Evolutionary conservation across 37 sponge, comb jelly and placozoan genomes (phyloP).

Genomic region (Aplysina aerophoba): DNA sequence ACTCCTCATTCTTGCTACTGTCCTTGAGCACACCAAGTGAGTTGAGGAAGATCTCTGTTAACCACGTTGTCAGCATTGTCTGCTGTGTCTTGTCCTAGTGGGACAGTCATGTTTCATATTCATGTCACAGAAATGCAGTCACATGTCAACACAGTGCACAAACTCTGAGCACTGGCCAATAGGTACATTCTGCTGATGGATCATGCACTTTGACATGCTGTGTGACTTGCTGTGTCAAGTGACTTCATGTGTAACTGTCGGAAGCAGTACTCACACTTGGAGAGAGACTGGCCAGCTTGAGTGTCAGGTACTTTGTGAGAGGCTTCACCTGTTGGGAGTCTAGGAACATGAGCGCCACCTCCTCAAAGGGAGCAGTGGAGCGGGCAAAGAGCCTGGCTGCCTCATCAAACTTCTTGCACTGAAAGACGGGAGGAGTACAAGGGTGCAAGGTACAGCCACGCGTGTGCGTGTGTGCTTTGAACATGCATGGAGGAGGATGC

Average conservation of each 20-base stretch:
- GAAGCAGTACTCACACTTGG: conserved; percentile 1
- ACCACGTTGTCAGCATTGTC: conserved; percentile 90
- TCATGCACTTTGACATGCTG: no score
- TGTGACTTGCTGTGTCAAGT: no score
- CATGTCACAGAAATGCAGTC: not conserved
- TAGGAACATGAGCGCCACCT: conserved; percentile 93
- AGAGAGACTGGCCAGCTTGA: conserved; percentile 56
- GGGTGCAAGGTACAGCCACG: no score
- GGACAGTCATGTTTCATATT: not conserved
- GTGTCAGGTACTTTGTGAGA: conserved; percentile 65
- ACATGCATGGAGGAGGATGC: no score
- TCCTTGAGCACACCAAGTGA: conserved; percentile 77
- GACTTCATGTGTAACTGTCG: not conserved
- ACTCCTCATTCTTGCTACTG: conserved; percentile 39
- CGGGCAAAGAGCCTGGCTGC: conserved; percentile 86
- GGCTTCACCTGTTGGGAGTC: conserved; percentile 68
- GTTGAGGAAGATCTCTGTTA: conserved; percentile 82
- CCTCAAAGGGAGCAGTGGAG: conserved; percentile 92
- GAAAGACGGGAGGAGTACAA: no score
- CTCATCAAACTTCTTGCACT: conserved; percentile 55
- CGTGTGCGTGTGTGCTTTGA: no score
- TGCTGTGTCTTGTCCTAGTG: conserved; percentile 75
- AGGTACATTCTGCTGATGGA: no score
- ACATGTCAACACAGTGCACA: no score
- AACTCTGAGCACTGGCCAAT: no score